A percentile compares a stretch with the other conserved stretches of the same genome.
Conservation (phyloP, 2,113 vertebrate genomes). For the Megalops atlanticus region DNA sequence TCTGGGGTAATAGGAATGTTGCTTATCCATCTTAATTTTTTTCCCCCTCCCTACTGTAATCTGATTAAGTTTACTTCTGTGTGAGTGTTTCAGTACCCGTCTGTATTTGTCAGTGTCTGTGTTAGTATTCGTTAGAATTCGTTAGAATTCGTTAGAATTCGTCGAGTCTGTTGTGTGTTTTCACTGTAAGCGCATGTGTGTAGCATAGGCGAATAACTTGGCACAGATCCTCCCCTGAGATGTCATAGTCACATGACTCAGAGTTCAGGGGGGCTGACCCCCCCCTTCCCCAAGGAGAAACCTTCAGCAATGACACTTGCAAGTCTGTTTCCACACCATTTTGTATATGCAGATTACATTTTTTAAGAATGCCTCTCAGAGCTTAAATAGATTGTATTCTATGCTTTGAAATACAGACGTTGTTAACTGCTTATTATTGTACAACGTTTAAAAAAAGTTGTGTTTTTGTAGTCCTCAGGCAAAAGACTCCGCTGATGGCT, state of each 20-base stretch:
- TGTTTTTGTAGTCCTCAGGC: not conserved
- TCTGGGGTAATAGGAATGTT: not conserved
- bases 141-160: no score
- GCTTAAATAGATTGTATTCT: constrained; percentile 14
- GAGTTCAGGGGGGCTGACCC: constrained; percentile 3
- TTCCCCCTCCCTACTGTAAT: not conserved
- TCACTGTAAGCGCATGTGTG: not conserved
- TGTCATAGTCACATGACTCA: constrained; percentile 12
- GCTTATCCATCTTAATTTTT: not conserved
- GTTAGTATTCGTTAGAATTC: not conserved
- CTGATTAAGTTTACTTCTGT: not conserved
- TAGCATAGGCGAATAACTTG: constrained; percentile 21
- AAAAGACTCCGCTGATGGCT: not conserved
- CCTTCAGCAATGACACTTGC: constrained; percentile 34
- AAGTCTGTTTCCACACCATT: constrained; percentile 23
- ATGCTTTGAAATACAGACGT: not conserved
- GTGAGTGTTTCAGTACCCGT: not conserved
- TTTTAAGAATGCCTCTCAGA: not conserved
- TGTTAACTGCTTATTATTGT: constrained; percentile 3
- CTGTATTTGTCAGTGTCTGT: not conserved
- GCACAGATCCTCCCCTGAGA: constrained; percentile 44
- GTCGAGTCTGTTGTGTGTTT: not conserved
- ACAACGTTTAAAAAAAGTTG: not conserved
- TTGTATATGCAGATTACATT: constrained; percentile 16
- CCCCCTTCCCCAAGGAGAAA: constrained; percentile 23